Evolutionary conservation across 2,888 invertebrate species (phyloP).

Genomic region (Scelioninae gen. 2): DNA sequence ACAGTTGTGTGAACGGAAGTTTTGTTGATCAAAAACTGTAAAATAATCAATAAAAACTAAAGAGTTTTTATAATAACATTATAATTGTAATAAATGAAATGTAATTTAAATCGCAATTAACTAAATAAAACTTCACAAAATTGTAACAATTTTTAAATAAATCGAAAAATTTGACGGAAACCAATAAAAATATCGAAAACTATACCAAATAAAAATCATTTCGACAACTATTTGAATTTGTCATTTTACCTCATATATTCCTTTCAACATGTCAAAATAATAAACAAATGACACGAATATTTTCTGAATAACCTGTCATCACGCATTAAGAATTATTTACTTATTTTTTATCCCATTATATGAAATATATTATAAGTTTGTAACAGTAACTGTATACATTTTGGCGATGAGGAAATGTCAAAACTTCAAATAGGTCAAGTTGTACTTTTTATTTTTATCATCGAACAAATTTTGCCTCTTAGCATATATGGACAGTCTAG

Average conservation of each 20-base stretch:
- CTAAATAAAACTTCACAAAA: too few relatives aligned
- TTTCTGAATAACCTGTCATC: conserved; percentile 7
- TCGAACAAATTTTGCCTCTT: background rate
- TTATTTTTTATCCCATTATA: too few relatives aligned
- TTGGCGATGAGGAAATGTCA: conserved; percentile 20
- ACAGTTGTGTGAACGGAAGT: conserved; percentile 60
- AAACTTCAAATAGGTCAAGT: background rate
- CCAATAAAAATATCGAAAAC: too few relatives aligned
- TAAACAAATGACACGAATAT: conserved; percentile 1
- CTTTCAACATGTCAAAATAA: conserved; percentile 17
- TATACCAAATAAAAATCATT: conserved; percentile 4
- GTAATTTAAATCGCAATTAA: too few relatives aligned
- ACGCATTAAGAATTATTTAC: background rate
- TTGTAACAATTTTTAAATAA: too few relatives aligned
- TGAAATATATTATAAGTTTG: too few relatives aligned
- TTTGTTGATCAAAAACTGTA: conserved; percentile 18
- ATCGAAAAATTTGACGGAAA: too few relatives aligned
- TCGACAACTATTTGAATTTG: background rate
- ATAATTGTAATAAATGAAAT: too few relatives aligned
- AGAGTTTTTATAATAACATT: too few relatives aligned
- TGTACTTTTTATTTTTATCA: conserved; percentile 9
- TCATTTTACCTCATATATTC: background rate
- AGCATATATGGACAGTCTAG: background rate
- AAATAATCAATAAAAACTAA: too few relatives aligned
- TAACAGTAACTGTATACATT: too few relatives aligned